Base-by-base conservation (phyloP, 1,140 invertebrate species). In the Hylaeus volcanicus region DNA sequence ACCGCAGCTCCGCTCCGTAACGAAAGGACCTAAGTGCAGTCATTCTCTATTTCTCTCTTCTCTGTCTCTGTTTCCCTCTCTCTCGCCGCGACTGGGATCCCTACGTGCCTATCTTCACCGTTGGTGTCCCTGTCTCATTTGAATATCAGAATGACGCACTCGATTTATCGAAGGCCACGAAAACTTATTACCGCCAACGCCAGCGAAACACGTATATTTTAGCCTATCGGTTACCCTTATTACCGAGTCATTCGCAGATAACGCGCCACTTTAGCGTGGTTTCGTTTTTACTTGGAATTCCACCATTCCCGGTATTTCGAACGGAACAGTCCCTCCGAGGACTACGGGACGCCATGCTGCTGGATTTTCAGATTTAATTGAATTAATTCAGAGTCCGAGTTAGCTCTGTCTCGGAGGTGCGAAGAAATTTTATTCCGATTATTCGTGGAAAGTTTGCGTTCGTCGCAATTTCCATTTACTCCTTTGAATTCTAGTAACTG, bases 1-100 rank as follows among this genome's bases (percentile, higher is more conserved):
- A 92, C 91, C 91, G 91, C 90, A 79, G 86, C 88, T 81, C 58
- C 74, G 79, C 86, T 72, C 74, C 85, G 78, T 84, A 77, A 87
- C 82, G 86, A 86, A 87, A 86, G 85, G 86, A 79, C 84, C 85
- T 84, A 83, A 86, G 85, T 84, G 85, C 81, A 75, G 66, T 88
- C 78, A 79, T 75, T 79, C 77, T 78, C 65, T 83, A 53, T 66
- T 56, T 66, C 81, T 84, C 69, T 81, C 83, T 72, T 63, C 65
- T 79, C 66, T 79, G 73, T 81, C 51, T 64, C 9, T 56, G 11
- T 70, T 61, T 76, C 12, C 43, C 58, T 55, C 45, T 1, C 43
- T 51, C 56, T 41, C 43, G 45, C 68, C 48, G 45, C 58, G 9
- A 12, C 65, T 69, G 26, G 51, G 6, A 15, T 58, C 71, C 81